Evolutionary conservation across 2,888 invertebrate genomes (phyloP).

Genomic region (Apodemia zela): DNA sequence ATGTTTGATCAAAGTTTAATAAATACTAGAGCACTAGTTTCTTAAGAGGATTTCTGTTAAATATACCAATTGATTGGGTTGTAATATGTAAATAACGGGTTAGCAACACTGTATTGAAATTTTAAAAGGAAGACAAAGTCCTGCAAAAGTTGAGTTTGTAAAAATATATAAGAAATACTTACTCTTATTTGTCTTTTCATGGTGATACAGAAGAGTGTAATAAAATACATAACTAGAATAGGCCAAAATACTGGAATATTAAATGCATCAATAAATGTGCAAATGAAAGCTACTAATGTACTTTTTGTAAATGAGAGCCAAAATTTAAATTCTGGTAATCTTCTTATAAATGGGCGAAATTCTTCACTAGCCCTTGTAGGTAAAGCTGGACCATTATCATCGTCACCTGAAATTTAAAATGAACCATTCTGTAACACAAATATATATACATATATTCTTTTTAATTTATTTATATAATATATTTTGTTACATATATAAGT

Average conservation of each 20-base stretch:
- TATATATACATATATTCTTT: no score
- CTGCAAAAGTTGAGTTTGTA: neutral
- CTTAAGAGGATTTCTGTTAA: no score
- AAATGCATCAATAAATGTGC: slow-evolving; percentile 98
- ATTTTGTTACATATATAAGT: no score
- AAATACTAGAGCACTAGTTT: no score
- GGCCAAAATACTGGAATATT: slow-evolving; percentile 99
- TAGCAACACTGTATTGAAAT: no score
- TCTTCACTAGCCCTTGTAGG: slow-evolving; percentile 98
- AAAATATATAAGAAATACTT: slow-evolving; percentile 42
- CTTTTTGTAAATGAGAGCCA: slow-evolving; percentile 99
- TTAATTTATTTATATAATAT: no score
- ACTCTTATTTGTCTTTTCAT: slow-evolving; percentile 99
- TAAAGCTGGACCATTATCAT: slow-evolving; percentile 93
- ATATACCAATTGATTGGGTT: no score
- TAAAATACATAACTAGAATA: slow-evolving; percentile 99
- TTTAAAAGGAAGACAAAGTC: no score
- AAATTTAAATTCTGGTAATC: slow-evolving; percentile 99
- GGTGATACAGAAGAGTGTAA: slow-evolving; percentile 98
- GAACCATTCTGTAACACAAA: neutral
- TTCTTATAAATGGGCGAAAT: slow-evolving; percentile 97
- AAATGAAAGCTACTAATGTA: slow-evolving; percentile 91
- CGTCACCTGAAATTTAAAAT: slow-evolving; percentile 64
- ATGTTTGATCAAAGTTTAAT: no score
- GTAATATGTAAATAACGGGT: no score